Percentiles rank a stretch among this genome's conserved stretches.
These are phyloP conservation scores for Crocodylus rhombifer DNA, from an alignment of 2,797 vertebrate species.

Conservation along the genomic window DNA sequence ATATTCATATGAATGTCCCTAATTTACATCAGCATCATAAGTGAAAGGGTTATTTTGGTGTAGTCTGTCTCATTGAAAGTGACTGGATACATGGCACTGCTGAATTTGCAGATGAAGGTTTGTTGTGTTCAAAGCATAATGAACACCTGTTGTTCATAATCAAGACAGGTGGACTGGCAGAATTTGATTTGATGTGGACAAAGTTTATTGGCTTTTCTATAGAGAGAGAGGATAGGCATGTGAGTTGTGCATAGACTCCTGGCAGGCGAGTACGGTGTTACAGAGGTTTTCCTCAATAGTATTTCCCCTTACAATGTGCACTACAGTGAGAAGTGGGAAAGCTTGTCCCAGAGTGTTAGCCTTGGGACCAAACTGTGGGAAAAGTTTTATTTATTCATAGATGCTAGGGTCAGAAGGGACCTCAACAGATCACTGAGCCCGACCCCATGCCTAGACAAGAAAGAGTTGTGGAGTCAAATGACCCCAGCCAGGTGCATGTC, in stretches of 20 bases:
- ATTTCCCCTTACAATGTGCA: background rate
- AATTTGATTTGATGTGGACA: rapidly evolving
- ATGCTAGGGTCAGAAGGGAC: no score
- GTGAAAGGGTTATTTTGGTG: background rate
- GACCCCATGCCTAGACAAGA: no score
- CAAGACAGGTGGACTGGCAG: rapidly evolving
- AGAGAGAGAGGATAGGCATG: rapidly evolving
- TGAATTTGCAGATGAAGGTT: background rate
- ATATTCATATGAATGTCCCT: background rate
- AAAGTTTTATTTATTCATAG: no score
- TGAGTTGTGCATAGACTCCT: background rate
- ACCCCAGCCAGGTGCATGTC: no score
- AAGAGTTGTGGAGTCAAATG: no score
- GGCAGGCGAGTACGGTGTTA: background rate
- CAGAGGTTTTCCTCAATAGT: background rate
- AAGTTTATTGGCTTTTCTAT: background rate
- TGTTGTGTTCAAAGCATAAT: background rate
- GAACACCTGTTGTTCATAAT: background rate
- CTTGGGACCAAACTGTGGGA: no score
- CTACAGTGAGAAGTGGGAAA: no score
- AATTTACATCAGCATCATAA: background rate
- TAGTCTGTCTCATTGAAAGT: background rate
- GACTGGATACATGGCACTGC: background rate
- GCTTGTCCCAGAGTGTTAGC: no score
- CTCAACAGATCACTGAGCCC: no score